These are phyloP conservation scores for Drosophila kokeensis DNA, from an alignment of 2,888 invertebrate genomes.

Conservation along the genomic window DNA sequence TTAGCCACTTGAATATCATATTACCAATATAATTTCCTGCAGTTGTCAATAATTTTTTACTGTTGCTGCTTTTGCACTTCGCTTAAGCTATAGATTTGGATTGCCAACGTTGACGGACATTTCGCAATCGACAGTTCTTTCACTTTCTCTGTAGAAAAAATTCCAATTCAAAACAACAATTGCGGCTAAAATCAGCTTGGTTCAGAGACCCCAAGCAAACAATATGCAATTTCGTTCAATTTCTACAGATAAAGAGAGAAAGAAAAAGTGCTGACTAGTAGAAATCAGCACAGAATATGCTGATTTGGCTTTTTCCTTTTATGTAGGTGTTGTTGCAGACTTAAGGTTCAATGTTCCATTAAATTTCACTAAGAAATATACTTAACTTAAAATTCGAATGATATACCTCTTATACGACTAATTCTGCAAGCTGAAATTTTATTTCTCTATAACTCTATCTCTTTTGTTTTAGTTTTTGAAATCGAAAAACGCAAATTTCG, in stretches of 20 bases:
- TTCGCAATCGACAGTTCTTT: conserved; percentile 51
- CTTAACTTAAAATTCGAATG: neutral
- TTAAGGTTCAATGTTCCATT: conserved; percentile 9
- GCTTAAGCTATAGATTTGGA: conserved; percentile 31
- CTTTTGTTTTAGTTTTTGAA: neutral
- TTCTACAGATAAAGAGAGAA: neutral
- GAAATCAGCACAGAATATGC: conserved; percentile 17
- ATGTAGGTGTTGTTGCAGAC: conserved; percentile 41
- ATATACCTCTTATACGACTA: neutral
- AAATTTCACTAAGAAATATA: neutral
- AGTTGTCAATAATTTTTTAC: conserved; percentile 11
- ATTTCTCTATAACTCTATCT: neutral
- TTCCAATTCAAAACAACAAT: conserved; percentile 10
- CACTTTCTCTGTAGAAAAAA: conserved; percentile 7
- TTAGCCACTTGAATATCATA: conserved; percentile 42
- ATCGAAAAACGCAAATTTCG: neutral
- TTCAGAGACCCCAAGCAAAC: conserved; percentile 45
- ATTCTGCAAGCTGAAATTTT: neutral
- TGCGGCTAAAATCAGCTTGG: conserved; percentile 3
- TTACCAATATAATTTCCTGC: conserved; percentile 39
- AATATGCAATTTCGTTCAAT: conserved; percentile 18
- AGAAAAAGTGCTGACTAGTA: conserved; percentile 22
- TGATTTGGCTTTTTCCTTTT: conserved; percentile 13
- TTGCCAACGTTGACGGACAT: conserved; percentile 40
- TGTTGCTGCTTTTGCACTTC: conserved; percentile 22